Conservation (phyloP, 2,113 vertebrate species). For the Eretmochelys imbricata region DNA sequence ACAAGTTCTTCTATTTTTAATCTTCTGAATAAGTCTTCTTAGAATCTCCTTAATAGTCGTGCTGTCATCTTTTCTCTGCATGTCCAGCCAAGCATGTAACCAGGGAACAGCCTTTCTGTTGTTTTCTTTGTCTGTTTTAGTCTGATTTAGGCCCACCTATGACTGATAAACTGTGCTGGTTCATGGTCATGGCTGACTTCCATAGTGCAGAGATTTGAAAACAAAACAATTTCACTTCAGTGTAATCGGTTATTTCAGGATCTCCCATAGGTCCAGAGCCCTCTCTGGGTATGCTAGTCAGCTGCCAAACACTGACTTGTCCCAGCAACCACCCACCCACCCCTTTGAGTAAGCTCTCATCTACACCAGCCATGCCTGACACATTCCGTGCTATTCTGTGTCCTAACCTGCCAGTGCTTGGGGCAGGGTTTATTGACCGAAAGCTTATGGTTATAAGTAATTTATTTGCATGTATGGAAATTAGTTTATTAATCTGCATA, state of each 20-base stretch:
- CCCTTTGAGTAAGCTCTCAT: not conserved
- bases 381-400: not conserved
- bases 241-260: not conserved
- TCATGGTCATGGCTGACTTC: slow-evolving; percentile 4
- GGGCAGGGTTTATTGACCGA: not conserved
- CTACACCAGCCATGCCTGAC: not conserved
- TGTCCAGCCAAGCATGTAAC: not conserved
- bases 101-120: not conserved
- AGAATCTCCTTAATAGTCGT: accelerated
- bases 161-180: not conserved
- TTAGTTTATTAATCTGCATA: not conserved
- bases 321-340: not conserved
- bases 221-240: not conserved
- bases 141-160: slow-evolving; percentile 36
- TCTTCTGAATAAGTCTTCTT: not conserved
- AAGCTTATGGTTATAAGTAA: not conserved
- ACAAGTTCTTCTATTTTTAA: not conserved
- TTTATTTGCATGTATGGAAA: not conserved
- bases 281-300: not conserved
- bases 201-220: not conserved
- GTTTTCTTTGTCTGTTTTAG: slow-evolving; percentile 41
- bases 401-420: not conserved
- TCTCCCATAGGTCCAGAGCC: not conserved
- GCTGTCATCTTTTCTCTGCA: not conserved
- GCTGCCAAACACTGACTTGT: not conserved